Evolutionary conservation across 2,113 vertebrate genomes (phyloP).

Genomic region (Tetraodon nigroviridis): DNA sequence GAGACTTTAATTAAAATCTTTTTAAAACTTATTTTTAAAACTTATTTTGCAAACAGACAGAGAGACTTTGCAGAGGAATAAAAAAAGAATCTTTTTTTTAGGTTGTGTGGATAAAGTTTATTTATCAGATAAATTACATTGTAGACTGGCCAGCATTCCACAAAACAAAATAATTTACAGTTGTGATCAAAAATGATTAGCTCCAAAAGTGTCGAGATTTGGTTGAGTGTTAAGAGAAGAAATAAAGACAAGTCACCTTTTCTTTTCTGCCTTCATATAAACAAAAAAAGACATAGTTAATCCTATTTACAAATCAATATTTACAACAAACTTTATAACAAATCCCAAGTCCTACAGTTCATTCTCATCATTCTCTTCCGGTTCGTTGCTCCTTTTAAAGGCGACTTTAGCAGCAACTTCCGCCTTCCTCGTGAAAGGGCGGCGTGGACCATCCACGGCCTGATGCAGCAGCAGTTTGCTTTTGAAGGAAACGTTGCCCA

Average conservation of each 20-base stretch:
- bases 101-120: conserved; percentile 8
- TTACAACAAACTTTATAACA: conserved; percentile 20
- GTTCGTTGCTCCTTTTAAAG: conserved; percentile 67
- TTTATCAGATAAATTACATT: not conserved
- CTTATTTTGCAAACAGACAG: no score
- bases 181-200: not conserved
- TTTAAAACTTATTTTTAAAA: no score
- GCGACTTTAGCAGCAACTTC: conserved; percentile 50
- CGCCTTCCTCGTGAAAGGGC: conserved; percentile 60
- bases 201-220: conserved; percentile 23
- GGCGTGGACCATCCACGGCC: conserved; percentile 6
- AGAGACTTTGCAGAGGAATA: no score
- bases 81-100: no score
- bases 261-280: not conserved
- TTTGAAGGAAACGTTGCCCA: conserved; percentile 9
- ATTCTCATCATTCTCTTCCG: conserved; percentile 82
- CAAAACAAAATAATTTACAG: conserved; percentile 14
- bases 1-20: no score
- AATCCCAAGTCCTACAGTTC: conserved; percentile 54
- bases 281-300: conserved; percentile 6
- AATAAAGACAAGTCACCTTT: conserved; percentile 5
- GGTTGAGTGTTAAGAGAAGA: conserved; percentile 19
- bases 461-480: conserved; percentile 8
- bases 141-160: conserved; percentile 48
- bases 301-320: conserved; percentile 6